Evolutionary conservation across 2,797 vertebrate species (phyloP).

Genomic region (Myotis planiceps): DNA sequence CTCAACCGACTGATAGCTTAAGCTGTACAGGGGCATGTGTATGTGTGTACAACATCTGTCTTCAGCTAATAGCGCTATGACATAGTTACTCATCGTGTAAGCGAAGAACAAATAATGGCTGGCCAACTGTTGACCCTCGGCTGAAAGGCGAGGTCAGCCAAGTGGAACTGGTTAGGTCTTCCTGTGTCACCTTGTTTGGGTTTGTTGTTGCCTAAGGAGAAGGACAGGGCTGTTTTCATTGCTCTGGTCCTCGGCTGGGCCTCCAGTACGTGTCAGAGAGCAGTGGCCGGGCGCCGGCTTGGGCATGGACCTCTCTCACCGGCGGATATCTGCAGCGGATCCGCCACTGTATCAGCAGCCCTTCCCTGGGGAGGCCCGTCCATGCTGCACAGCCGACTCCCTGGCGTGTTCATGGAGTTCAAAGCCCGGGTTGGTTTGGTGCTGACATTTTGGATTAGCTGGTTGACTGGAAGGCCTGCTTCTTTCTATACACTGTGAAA

Average conservation of each 20-base stretch:
- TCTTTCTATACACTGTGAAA: constrained; percentile 75
- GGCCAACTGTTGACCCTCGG: constrained; percentile 26
- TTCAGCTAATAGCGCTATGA: constrained; percentile 24
- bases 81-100: constrained; percentile 12
- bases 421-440: constrained; percentile 56
- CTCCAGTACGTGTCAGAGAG: background rate
- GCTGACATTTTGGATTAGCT: constrained; percentile 73
- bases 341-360: constrained; percentile 66
- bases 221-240: background rate
- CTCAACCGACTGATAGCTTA: background rate
- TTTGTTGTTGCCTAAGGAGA: constrained; percentile 4
- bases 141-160: constrained; percentile 20
- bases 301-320: background rate
- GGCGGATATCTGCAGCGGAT: constrained; percentile 43
- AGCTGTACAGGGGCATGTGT: background rate
- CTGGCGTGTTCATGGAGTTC: constrained; percentile 52
- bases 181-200: constrained; percentile 44
- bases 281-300: background rate
- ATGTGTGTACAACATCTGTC: constrained; percentile 48
- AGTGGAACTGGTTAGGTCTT: background rate
- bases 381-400: background rate
- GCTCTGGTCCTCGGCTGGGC: background rate
- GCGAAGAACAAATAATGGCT: background rate
- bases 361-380: constrained; percentile 30
- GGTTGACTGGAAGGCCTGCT: constrained; percentile 67